Conservation (phyloP, 2,113 vertebrate genomes). For the Cervus canadensis region DNA sequence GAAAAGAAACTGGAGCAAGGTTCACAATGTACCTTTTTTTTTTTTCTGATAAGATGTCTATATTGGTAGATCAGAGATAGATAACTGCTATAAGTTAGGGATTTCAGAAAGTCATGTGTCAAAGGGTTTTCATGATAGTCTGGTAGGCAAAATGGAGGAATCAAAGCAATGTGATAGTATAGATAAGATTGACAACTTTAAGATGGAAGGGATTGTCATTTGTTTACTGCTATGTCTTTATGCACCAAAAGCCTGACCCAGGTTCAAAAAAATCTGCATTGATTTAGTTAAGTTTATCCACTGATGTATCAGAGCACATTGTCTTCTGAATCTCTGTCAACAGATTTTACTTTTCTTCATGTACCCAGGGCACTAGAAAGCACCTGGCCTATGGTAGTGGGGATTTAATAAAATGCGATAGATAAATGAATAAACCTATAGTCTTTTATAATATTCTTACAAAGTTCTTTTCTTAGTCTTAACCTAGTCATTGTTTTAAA, state of each 20-base stretch:
- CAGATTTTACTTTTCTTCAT: not conserved
- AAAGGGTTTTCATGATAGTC: not conserved
- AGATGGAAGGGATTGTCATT: not conserved
- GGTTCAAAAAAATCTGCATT: not conserved
- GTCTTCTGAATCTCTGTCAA: not conserved
- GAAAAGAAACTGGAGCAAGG: not conserved
- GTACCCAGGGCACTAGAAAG: not conserved
- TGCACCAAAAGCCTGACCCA: not conserved
- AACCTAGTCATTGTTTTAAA: not conserved
- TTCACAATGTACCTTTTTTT: not conserved
- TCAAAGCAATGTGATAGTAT: not conserved
- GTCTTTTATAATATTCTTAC: not conserved
- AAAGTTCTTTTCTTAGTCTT: not conserved
- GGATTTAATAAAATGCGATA: constrained; percentile 17
- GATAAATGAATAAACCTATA: not conserved
- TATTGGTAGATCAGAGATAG: not conserved
- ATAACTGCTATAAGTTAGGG: not conserved
- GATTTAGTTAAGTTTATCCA: not conserved
- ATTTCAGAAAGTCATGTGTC: not conserved
- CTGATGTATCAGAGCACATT: not conserved
- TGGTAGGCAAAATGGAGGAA: not conserved
- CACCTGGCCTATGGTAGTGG: not conserved
- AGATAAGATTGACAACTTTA: not conserved
- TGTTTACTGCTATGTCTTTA: not conserved
- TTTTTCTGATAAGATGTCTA: not conserved